phyloP scores from a whole-genome alignment of 1,140 invertebrate species.

The Drosophila bipectinata region DNA sequence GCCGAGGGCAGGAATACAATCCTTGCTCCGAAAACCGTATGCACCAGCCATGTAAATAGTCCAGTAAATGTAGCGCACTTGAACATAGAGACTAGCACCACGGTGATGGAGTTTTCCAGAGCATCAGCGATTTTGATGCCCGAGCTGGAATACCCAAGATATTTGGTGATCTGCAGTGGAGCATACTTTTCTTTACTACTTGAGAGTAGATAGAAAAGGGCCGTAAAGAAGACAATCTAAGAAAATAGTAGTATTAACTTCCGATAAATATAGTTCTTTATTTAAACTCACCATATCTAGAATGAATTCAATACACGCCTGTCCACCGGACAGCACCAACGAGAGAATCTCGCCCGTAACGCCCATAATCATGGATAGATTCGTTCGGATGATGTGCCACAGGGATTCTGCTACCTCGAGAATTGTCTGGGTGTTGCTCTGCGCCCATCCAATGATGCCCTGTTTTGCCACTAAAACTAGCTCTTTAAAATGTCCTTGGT shows the following conservation, averaged over 20 bases:
- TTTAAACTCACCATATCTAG: constrained; percentile 91
- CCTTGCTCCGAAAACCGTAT: constrained; percentile 97
- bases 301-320: constrained; percentile 96
- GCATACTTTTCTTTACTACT: constrained; percentile 95
- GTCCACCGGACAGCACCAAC: constrained; percentile 94
- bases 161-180: constrained; percentile 90
- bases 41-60: constrained; percentile 98
- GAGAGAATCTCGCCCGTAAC: constrained; percentile 94
- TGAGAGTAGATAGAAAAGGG: constrained; percentile 96
- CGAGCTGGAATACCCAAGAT: constrained; percentile 91
- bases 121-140: constrained; percentile 89
- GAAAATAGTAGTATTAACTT: not conserved
- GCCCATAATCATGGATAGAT: constrained; percentile 95
- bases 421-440: constrained; percentile 96
- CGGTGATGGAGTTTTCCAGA: constrained; percentile 88
- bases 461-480: constrained; percentile 84
- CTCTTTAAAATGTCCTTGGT: constrained; percentile 84
- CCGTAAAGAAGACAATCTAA: constrained; percentile 97
- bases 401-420: constrained; percentile 95
- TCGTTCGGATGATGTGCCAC: constrained; percentile 96
- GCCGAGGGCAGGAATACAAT: constrained; percentile 98
- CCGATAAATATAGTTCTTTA: not conserved
- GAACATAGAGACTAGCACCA: constrained; percentile 96
- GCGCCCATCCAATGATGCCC: constrained; percentile 91
- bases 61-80: constrained; percentile 99